Evolutionary conservation across 1,140 invertebrate genomes (phyloP).

Genomic region (Eulimnadia texana): DNA sequence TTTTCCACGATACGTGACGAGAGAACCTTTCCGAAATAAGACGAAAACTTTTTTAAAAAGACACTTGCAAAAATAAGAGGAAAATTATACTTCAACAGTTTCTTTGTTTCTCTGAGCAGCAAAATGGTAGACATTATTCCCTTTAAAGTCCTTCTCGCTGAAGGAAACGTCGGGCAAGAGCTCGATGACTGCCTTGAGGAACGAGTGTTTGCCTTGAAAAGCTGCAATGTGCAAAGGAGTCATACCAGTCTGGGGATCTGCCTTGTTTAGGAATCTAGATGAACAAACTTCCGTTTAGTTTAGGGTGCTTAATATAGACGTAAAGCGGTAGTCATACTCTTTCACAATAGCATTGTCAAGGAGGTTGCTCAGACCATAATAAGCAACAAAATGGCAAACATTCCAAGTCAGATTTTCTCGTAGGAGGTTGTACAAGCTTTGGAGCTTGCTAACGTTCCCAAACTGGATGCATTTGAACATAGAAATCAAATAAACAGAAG

Average conservation of each 20-base stretch:
- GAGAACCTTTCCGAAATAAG: too few relatives aligned
- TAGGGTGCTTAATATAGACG: too few relatives aligned
- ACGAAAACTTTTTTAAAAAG: too few relatives aligned
- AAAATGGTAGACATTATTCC: constrained; percentile 71
- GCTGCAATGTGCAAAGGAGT: constrained; percentile 72
- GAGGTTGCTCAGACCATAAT: constrained; percentile 55
- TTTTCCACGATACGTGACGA: constrained; percentile 24
- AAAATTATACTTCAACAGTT: constrained; percentile 61
- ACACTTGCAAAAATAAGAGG: too few relatives aligned
- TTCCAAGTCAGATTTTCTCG: constrained; percentile 64
- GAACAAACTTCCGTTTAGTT: too few relatives aligned
- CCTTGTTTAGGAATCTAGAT: constrained; percentile 48
- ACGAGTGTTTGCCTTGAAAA: constrained; percentile 50
- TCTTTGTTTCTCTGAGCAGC: constrained; percentile 61
- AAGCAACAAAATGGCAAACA: constrained; percentile 63
- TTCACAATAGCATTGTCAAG: too few relatives aligned
- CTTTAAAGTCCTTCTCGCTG: constrained; percentile 54
- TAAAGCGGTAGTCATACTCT: too few relatives aligned
- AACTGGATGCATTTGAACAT: too few relatives aligned
- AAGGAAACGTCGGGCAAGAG: constrained; percentile 43
- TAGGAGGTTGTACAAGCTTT: constrained; percentile 61
- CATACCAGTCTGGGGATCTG: constrained; percentile 47
- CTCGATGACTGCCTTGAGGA: constrained; percentile 53
- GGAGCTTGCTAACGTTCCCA: constrained; percentile 45
- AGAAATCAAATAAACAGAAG: constrained; percentile 8